A percentile compares a stretch with the other conserved stretches of the same genome.
Conservation (phyloP, 2,888 invertebrate genomes). For the Rhodophaea formosa region DNA sequence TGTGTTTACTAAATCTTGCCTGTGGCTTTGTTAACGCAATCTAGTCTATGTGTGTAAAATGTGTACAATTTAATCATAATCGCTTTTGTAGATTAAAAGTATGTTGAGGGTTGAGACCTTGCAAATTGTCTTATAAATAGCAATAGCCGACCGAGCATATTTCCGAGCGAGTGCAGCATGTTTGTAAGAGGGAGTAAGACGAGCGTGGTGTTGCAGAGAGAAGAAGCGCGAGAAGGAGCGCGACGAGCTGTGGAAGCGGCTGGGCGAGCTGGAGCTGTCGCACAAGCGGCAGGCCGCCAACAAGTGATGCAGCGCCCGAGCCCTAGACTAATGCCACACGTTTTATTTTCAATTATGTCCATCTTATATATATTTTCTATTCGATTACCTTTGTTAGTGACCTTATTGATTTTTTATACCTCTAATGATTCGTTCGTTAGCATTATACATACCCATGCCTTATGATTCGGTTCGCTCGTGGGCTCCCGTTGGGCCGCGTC, state of each 20-base stretch:
- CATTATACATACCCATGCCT: slow-evolving; percentile 39
- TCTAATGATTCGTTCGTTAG: slow-evolving; percentile 57
- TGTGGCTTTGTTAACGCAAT: too few species aligned
- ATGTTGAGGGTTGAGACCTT: too few species aligned
- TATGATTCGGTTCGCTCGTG: slow-evolving; percentile 44
- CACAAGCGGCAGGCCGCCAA: slow-evolving; percentile 75
- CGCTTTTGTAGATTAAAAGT: too few species aligned
- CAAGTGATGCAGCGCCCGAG: slow-evolving; percentile 77
- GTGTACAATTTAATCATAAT: too few species aligned
- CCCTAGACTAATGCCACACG: slow-evolving; percentile 66
- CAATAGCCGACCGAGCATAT: too few species aligned
- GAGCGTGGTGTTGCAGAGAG: slow-evolving; percentile 83
- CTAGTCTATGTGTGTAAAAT: too few species aligned
- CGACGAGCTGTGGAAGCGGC: slow-evolving; percentile 97
- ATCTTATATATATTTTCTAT: slow-evolving; percentile 73
- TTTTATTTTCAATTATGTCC: slow-evolving; percentile 69
- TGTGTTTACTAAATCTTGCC: too few species aligned
- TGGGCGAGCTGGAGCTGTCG: slow-evolving; percentile 93
- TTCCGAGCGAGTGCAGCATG: too few species aligned
- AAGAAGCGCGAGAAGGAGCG: slow-evolving; percentile 97
- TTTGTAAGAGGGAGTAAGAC: too few species aligned
- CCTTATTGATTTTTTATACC: slow-evolving; percentile 75
- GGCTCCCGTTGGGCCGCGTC: slow-evolving; percentile 32
- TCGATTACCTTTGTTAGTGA: slow-evolving; percentile 77
- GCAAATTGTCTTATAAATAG: too few species aligned